Conservation (phyloP, 2,888 invertebrate species). For the Macroteleia sp. region DNA sequence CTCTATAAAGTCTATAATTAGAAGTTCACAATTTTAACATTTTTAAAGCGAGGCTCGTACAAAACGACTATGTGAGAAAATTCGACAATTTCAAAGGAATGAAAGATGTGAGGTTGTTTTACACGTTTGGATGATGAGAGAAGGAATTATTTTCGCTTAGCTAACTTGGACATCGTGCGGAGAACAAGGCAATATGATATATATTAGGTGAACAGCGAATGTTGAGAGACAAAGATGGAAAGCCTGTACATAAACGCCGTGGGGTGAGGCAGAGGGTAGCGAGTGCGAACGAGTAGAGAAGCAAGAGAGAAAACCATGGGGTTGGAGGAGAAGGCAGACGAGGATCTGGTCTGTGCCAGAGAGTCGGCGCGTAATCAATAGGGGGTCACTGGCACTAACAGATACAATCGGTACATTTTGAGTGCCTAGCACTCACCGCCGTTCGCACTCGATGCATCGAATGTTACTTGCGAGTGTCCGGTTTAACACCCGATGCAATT, state of each 20-base stretch:
- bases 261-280: conserved; percentile 23
- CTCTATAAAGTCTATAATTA: no score
- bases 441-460: conserved; percentile 15
- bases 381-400: conserved; percentile 82
- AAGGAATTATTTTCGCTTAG: conserved; percentile 62
- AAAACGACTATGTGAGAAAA: not conserved
- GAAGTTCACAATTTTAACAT: no score
- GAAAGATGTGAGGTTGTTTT: conserved; percentile 17
- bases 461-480: conserved; percentile 34
- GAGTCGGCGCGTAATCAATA: conserved; percentile 81
- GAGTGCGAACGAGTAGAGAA: conserved; percentile 11
- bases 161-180: conserved; percentile 42
- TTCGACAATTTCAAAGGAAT: conserved; percentile 6
- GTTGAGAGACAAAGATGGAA: conserved; percentile 21
- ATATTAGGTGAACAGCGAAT: conserved; percentile 18
- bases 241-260: conserved; percentile 25
- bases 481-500: conserved; percentile 20
- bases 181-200: conserved; percentile 11
- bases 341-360: conserved; percentile 78
- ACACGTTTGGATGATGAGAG: conserved; percentile 40
- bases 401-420: conserved; percentile 82
- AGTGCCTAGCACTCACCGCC: conserved; percentile 56
- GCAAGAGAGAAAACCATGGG: conserved; percentile 18
- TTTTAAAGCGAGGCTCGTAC: not conserved
- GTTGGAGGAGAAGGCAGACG: conserved; percentile 39